phyloP scores from a whole-genome alignment of 2,797 vertebrate genomes.

The Pagetopsis macropterus region DNA sequence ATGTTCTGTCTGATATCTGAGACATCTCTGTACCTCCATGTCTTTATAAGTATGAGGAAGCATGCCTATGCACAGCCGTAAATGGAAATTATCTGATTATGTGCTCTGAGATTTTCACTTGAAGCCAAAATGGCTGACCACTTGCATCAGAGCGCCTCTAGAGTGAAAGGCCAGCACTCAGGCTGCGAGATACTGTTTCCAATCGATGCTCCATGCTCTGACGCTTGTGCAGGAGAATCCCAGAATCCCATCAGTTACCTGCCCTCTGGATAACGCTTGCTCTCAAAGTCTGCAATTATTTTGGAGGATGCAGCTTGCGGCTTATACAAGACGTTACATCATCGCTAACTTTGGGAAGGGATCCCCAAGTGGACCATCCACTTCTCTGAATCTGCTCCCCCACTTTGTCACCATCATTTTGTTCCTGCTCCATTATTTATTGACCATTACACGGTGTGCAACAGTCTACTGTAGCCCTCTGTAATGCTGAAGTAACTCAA shows the following conservation, averaged over 20 bases:
- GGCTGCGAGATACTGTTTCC: constrained; percentile 55
- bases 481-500: constrained; percentile 50
- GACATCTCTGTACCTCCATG: constrained; percentile 31
- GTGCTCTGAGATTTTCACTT: constrained; percentile 49
- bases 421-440: constrained; percentile 72
- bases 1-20: constrained; percentile 60
- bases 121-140: constrained; percentile 54
- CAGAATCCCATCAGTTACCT: constrained; percentile 57
- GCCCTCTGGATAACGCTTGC: constrained; percentile 11
- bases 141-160: constrained; percentile 23
- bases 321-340: constrained; percentile 51
- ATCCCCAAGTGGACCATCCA: constrained; percentile 36
- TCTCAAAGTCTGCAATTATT: constrained; percentile 22
- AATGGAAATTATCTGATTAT: constrained; percentile 60
- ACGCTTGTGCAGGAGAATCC: constrained; percentile 43
- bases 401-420: constrained; percentile 51
- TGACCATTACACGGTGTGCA: constrained; percentile 51
- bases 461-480: constrained; percentile 38
- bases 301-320: constrained; percentile 10
- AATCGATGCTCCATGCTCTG: constrained; percentile 65
- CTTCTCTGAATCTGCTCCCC: constrained; percentile 42
- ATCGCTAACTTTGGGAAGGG: constrained; percentile 43
- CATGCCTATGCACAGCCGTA: constrained; percentile 60
- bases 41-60: constrained; percentile 65
- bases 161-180: constrained; percentile 47